A percentile compares a stretch with the other conserved stretches of the same genome.
Conservation (phyloP, 1,140 invertebrate species). For the Acyrthosiphon pisum region DNA sequence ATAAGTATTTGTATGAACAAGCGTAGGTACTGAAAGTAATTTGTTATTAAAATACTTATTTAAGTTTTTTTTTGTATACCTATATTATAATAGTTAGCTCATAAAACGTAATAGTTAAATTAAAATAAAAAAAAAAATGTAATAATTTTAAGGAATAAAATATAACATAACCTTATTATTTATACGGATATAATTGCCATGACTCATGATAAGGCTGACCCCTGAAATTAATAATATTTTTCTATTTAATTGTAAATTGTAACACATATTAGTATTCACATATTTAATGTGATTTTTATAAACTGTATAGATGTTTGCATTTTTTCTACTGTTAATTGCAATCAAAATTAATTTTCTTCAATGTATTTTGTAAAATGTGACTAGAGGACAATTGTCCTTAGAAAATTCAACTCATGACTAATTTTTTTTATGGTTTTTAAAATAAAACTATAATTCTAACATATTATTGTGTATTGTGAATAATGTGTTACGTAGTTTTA, state of each 20-base stretch:
- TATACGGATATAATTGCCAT: no score
- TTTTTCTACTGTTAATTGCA: no score
- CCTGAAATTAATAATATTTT: no score
- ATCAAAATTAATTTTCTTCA: no score
- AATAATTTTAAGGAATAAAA: neutral
- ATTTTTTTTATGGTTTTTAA: neutral
- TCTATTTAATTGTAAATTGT: no score
- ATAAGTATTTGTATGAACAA: neutral
- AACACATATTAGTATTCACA: no score
- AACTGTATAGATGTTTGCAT: no score
- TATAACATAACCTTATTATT: neutral
- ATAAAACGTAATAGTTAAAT: neutral
- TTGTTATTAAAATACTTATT: neutral
- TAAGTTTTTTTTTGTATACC: neutral
- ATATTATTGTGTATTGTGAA: neutral
- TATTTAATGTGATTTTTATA: no score
- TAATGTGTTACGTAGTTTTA: neutral
- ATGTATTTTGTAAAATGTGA: neutral
- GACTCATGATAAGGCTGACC: no score
- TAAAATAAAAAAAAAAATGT: neutral
- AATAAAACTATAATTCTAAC: neutral
- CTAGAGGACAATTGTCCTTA: neutral
- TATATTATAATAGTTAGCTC: neutral
- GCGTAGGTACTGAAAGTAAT: neutral
- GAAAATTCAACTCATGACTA: no score